phyloP scores from a whole-genome alignment of 2,888 invertebrate genomes.

The Subacronicta megacephala region DNA sequence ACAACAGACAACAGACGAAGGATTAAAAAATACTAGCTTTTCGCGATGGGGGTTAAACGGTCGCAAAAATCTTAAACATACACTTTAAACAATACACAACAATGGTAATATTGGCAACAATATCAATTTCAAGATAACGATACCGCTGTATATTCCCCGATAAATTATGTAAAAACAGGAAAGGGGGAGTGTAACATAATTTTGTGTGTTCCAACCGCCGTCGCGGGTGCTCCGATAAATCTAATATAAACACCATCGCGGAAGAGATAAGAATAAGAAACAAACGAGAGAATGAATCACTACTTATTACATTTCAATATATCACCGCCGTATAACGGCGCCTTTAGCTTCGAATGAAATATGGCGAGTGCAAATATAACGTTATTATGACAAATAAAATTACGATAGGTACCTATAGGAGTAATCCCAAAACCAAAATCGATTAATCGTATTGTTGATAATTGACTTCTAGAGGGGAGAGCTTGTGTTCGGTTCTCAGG shows the following conservation, averaged over 20 bases:
- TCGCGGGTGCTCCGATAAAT: constrained; percentile 70
- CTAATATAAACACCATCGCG: constrained; percentile 74
- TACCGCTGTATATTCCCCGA: constrained; percentile 65
- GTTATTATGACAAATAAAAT: constrained; percentile 2
- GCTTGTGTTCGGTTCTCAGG: no score
- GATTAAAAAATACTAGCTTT: no score
- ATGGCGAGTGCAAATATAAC: not conserved
- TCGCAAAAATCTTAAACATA: no score
- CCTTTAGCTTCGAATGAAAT: constrained; percentile 9
- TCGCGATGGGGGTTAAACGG: no score
- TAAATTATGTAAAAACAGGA: constrained; percentile 75
- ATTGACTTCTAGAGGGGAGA: no score
- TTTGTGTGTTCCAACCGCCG: constrained; percentile 70
- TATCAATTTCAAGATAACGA: constrained; percentile 64
- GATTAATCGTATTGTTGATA: no score
- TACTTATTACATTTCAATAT: constrained; percentile 59
- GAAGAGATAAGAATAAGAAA: constrained; percentile 50
- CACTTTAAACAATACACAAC: constrained; percentile 12
- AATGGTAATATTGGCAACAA: constrained; percentile 46
- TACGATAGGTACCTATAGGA: not conserved
- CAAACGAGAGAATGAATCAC: constrained; percentile 55
- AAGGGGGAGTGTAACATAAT: constrained; percentile 73
- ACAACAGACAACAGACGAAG: no score
- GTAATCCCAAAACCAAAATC: no score
- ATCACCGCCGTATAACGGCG: constrained; percentile 8